These are phyloP conservation scores for Antedon mediterranea DNA, from an alignment of 53 echinoderm and acorn worm species.

Conservation along the genomic window DNA sequence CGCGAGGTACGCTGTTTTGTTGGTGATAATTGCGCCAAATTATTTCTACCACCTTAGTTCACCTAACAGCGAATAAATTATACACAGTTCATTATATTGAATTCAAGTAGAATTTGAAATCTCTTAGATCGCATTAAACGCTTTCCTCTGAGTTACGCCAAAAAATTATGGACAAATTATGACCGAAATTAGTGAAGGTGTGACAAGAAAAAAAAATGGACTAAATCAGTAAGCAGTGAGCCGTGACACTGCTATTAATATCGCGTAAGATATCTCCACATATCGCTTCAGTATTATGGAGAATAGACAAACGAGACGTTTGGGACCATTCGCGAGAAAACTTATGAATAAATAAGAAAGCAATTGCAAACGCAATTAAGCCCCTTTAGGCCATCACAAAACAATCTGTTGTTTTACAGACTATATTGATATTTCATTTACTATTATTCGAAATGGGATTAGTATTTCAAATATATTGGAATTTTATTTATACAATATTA, in stretches of 20 bases:
- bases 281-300: background rate
- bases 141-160: background rate
- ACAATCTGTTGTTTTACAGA: conserved; percentile 1
- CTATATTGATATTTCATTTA: background rate
- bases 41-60: background rate
- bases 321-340: background rate
- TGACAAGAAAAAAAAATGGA: conserved; percentile 1
- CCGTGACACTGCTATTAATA: background rate
- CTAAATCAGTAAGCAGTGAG: background rate
- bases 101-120: background rate
- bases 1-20: background rate
- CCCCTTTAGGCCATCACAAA: background rate
- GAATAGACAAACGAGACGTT: background rate
- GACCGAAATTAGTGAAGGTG: background rate
- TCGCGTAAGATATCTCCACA: background rate
- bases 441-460: background rate
- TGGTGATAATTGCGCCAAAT: background rate
- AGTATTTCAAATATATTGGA: background rate
- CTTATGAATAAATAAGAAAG: background rate
- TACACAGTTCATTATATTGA: background rate
- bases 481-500: too few species aligned
- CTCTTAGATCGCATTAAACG: background rate
- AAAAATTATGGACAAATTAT: background rate
- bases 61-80: background rate
- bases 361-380: background rate